Conservation (phyloP, 1,140 invertebrate genomes). For the Leucophenga varia region DNA sequence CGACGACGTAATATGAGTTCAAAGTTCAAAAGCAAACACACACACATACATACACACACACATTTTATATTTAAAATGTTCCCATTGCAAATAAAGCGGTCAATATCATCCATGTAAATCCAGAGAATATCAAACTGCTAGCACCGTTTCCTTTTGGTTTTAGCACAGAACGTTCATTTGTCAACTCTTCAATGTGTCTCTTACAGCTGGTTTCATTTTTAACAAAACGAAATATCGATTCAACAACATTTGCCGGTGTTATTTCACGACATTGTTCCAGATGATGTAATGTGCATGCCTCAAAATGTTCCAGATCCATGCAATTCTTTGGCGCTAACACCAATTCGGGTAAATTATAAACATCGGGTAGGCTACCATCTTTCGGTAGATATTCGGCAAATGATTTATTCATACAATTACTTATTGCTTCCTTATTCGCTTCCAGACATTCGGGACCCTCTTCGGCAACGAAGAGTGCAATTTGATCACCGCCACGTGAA, state of each 20-base stretch:
- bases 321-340: slow-evolving; percentile 43
- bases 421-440: slow-evolving; percentile 63
- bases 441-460: slow-evolving; percentile 72
- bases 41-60: slow-evolving; percentile 8
- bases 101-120: slow-evolving; percentile 9
- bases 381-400: slow-evolving; percentile 58
- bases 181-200: slow-evolving; percentile 32
- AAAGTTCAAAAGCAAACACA: background rate
- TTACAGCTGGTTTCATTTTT: slow-evolving; percentile 70
- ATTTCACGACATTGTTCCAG: slow-evolving; percentile 70
- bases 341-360: slow-evolving; percentile 42
- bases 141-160: slow-evolving; percentile 25
- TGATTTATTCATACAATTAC: slow-evolving; percentile 66
- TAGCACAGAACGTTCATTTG: slow-evolving; percentile 35
- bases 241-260: slow-evolving; percentile 76
- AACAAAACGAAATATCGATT: slow-evolving; percentile 73
- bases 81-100: slow-evolving; percentile 16
- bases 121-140: slow-evolving; percentile 8
- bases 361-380: slow-evolving; percentile 32
- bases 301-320: slow-evolving; percentile 62
- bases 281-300: slow-evolving; percentile 65
- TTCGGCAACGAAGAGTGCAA: slow-evolving; percentile 78
- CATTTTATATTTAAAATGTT: slow-evolving; percentile 12
- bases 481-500: slow-evolving; percentile 75
- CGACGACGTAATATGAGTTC: slow-evolving; percentile 4